Percentiles rank a stretch among this genome's conserved stretches.
These are phyloP conservation scores for Danio aesculapii DNA, from an alignment of 2,797 vertebrate genomes.

Conservation along the genomic window DNA sequence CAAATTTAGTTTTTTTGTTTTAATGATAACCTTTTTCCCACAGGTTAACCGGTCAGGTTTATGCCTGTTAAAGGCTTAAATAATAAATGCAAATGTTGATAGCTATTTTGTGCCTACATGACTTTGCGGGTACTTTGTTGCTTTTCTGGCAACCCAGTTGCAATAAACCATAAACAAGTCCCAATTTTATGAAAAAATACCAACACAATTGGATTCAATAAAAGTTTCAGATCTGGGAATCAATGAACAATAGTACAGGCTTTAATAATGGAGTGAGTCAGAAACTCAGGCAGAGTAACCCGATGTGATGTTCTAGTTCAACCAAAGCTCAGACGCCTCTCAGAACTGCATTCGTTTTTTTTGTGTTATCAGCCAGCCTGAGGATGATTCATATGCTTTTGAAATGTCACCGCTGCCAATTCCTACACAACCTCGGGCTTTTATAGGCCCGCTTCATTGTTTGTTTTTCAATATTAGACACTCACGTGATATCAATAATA, in stretches of 20 bases:
- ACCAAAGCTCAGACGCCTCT: constrained; percentile 24
- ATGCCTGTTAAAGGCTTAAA: not conserved
- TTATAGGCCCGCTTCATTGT: constrained; percentile 10
- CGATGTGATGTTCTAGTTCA: constrained; percentile 10
- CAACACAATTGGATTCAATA: constrained; percentile 26
- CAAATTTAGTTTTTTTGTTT: no score
- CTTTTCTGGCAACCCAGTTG: constrained; percentile 24
- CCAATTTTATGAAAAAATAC: not conserved
- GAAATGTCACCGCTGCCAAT: constrained; percentile 68
- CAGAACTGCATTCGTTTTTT: constrained; percentile 50
- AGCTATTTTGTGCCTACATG: not conserved
- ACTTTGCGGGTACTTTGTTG: not conserved
- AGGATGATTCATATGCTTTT: constrained; percentile 65
- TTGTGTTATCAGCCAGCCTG: constrained; percentile 66
- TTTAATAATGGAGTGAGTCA: constrained; percentile 44
- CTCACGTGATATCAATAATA: constrained; percentile 34
- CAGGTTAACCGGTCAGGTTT: no score
- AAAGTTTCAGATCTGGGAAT: constrained; percentile 11
- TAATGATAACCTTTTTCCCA: no score
- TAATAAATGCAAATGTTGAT: not conserved
- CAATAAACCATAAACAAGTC: constrained; percentile 43
- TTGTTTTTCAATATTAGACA: constrained; percentile 54
- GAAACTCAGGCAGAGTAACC: constrained; percentile 24
- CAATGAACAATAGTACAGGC: constrained; percentile 42
- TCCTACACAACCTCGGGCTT: constrained; percentile 55